Evolutionary conservation across 2,888 invertebrate species (phyloP).

Genomic region (Trachelus iudaicus): DNA sequence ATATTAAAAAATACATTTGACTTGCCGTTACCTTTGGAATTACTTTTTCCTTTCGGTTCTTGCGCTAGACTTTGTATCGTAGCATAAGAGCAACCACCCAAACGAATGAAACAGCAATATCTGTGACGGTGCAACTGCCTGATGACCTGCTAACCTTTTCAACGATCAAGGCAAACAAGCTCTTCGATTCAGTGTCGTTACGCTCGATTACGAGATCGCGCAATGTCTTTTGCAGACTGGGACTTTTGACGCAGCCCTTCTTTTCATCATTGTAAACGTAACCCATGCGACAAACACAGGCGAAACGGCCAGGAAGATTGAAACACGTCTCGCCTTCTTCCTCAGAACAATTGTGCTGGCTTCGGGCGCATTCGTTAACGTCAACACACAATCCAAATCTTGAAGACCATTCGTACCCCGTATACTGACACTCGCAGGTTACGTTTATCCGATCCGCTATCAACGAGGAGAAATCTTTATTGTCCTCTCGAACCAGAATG

Average conservation of each 20-base stretch:
- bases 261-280: constrained; percentile 32
- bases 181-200: constrained; percentile 13
- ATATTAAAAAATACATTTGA: too few relatives aligned
- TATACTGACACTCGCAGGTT: constrained; percentile 68
- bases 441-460: constrained; percentile 72
- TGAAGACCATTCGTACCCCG: constrained; percentile 71
- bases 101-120: too few relatives aligned
- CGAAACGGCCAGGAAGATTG: constrained; percentile 68
- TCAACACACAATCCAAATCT: constrained; percentile 74
- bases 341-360: constrained; percentile 63
- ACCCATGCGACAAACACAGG: constrained; percentile 46
- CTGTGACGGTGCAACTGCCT: not conserved
- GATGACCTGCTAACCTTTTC: constrained; percentile 27
- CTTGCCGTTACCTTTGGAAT: too few relatives aligned
- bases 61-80: too few relatives aligned
- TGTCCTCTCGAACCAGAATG: constrained; percentile 59
- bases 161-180: constrained; percentile 23
- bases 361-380: constrained; percentile 70
- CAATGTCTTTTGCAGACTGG: constrained; percentile 29
- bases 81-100: too few relatives aligned
- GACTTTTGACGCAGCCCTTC: constrained; percentile 30
- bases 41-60: too few relatives aligned
- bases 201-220: not conserved
- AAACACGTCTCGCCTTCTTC: constrained; percentile 68
- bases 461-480: constrained; percentile 67